These are phyloP conservation scores for Brachionus rotundiformis DNA, from an alignment of 1,140 invertebrate genomes.

Conservation along the genomic window DNA sequence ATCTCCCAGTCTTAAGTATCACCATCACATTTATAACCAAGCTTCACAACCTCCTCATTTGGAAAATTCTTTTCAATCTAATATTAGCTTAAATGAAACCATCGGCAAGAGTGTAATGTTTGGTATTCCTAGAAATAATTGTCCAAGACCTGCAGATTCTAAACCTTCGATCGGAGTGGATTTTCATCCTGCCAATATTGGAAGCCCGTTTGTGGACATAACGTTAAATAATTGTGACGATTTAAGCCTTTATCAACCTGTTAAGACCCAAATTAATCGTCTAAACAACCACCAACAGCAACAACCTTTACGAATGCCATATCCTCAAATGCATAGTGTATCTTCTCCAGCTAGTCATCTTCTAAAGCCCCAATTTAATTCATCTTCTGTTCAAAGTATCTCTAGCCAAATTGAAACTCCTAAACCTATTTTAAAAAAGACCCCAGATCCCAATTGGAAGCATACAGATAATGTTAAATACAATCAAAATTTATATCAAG, in stretches of 20 bases:
- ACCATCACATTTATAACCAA: neutral
- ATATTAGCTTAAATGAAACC: neutral
- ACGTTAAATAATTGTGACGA: constrained; percentile 38
- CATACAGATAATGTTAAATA: neutral
- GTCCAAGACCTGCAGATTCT: neutral
- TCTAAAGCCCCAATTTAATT: neutral
- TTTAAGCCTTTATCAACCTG: neutral
- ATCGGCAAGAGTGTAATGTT: constrained; percentile 42
- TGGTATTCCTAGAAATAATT: constrained; percentile 20
- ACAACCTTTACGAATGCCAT: neutral
- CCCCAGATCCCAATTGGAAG: neutral
- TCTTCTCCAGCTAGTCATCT: neutral
- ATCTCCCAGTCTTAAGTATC: neutral
- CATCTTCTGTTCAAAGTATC: neutral
- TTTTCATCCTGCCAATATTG: constrained; percentile 10
- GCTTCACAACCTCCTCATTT: neutral
- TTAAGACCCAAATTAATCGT: neutral
- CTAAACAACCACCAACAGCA: too few relatives aligned
- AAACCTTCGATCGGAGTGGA: neutral
- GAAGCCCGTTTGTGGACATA: constrained; percentile 17
- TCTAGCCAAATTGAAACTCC: constrained; percentile 6
- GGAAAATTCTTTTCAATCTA: neutral
- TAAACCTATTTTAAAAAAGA: constrained; percentile 24
- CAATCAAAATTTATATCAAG: constrained; percentile 17
- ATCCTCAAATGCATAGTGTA: neutral